phyloP scores from a whole-genome alignment of 2,113 vertebrate species.

The Bubo bubo region DNA sequence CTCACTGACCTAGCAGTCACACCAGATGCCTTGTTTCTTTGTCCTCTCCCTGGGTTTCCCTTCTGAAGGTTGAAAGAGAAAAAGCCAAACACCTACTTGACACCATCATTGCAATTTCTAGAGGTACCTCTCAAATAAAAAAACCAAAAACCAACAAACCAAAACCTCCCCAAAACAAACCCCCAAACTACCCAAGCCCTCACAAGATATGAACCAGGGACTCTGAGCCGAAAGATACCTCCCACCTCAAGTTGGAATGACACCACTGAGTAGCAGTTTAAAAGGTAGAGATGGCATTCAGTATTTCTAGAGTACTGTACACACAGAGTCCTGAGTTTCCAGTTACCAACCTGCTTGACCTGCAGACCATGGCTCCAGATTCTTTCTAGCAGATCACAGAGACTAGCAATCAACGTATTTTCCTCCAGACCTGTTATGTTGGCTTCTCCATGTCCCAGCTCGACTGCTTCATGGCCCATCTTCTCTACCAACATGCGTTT shows the following conservation, averaged over 20 bases:
- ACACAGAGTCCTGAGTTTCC: background rate
- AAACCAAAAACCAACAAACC: background rate
- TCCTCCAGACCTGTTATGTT: slow-evolving; percentile 94
- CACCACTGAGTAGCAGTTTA: background rate
- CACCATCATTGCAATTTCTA: background rate
- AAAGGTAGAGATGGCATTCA: background rate
- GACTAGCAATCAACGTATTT: slow-evolving; percentile 92
- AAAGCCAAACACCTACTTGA: background rate
- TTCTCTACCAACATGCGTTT: slow-evolving; percentile 98
- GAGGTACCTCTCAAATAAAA: background rate
- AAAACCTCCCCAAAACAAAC: accelerated
- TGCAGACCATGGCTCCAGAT: slow-evolving; percentile 97
- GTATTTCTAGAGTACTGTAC: background rate
- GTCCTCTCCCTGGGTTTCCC: background rate
- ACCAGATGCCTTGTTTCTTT: background rate
- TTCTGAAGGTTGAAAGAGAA: background rate
- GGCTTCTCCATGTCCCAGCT: slow-evolving; percentile 92
- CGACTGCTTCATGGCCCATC: slow-evolving; percentile 94
- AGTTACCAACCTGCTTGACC: slow-evolving; percentile 87
- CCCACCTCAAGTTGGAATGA: background rate
- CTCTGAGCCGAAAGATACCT: background rate
- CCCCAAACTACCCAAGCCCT: background rate
- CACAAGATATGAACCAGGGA: background rate
- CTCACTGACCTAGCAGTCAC: background rate
- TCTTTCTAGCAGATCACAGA: slow-evolving; percentile 95